Evolutionary conservation across 2,113 vertebrate species (phyloP).

Genomic region (zebrafish (Danio rerio)): GRCz12tu NC_133184.1:31341001-31341500

Average conservation of each 20-base stretch:
- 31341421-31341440: background rate
- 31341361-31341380: background rate
- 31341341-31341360: background rate
- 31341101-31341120: background rate
- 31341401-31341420: background rate
- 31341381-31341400: background rate
- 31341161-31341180: background rate
- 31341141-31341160: background rate
- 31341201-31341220: background rate
- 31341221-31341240: background rate
- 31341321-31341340: background rate
- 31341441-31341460: background rate
- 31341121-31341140: background rate
- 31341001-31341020: background rate
- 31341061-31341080: background rate
- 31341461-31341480: background rate
- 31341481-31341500: background rate
- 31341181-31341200: background rate
- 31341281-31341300: background rate
- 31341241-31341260: background rate
- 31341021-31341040: background rate
- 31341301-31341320: background rate
- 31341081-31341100: background rate
- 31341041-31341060: conserved; percentile 19
- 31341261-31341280: background rate